Conservation (phyloP, 1,140 invertebrate genomes). For the Nomia melanderi region DNA sequence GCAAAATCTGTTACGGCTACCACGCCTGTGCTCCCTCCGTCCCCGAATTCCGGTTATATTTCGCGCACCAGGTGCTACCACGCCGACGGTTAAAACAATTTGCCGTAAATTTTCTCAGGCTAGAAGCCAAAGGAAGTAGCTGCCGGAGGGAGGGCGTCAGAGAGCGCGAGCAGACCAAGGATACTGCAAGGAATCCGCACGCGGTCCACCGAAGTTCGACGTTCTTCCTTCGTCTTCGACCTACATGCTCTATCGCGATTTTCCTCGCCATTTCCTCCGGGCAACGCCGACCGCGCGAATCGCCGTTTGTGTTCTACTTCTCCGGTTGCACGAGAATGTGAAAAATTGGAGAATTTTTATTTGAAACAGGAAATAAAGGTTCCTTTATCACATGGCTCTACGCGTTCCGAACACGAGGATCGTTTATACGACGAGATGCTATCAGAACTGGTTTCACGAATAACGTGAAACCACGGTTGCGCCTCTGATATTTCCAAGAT, state of each 20-base stretch:
- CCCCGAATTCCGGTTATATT: constrained; percentile 70
- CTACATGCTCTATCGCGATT: neutral
- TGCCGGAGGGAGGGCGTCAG: neutral
- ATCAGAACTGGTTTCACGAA: too few relatives aligned
- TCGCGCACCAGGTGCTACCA: constrained; percentile 74
- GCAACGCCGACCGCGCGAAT: neutral
- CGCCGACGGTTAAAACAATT: constrained; percentile 75
- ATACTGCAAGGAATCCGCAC: constrained; percentile 48
- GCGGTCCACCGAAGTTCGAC: constrained; percentile 25
- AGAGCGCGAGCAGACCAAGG: constrained; percentile 30
- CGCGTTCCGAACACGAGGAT: too few relatives aligned
- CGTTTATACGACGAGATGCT: too few relatives aligned
- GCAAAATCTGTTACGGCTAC: constrained; percentile 60
- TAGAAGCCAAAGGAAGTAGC: constrained; percentile 43
- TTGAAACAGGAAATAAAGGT: too few relatives aligned
- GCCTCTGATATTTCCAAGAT: too few relatives aligned
- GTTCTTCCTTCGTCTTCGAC: constrained; percentile 11
- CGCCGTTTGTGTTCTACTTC: neutral
- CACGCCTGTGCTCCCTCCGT: constrained; percentile 49
- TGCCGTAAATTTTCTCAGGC: constrained; percentile 73
- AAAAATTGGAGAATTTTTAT: too few relatives aligned
- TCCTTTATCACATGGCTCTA: too few relatives aligned
- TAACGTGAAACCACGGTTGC: too few relatives aligned
- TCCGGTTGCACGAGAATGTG: too few relatives aligned
- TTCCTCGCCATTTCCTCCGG: neutral